Percentiles rank a stretch among this genome's conserved stretches.
phyloP scores from a whole-genome alignment of 2,888 invertebrate species.

The Cheilosia vernalis region DNA sequence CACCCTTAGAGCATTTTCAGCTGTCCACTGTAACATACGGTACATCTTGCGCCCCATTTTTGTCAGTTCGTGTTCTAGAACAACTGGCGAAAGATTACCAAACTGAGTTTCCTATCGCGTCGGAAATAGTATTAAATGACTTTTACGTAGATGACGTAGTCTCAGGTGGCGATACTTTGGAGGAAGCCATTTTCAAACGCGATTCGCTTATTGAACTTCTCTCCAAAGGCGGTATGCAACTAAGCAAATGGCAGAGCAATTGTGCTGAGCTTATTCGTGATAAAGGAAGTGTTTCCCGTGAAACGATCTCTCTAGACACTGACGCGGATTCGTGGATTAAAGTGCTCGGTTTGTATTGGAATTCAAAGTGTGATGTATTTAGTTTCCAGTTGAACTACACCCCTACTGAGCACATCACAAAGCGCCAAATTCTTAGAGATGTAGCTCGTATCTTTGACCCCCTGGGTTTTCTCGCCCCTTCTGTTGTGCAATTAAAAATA shows the following conservation, averaged over 20 bases:
- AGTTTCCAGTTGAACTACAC: background rate
- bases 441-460: conserved; percentile 7
- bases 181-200: background rate
- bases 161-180: background rate
- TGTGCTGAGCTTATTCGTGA: background rate
- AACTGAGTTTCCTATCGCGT: too few species aligned
- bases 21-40: too few species aligned
- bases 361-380: conserved; percentile 6
- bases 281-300: too few species aligned
- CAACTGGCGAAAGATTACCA: too few species aligned
- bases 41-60: too few species aligned
- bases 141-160: background rate
- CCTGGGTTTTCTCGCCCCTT: conserved; percentile 6
- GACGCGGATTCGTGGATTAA: conserved; percentile 24
- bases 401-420: background rate
- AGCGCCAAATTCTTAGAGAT: conserved; percentile 6
- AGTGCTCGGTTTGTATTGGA: conserved; percentile 24
- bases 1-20: background rate
- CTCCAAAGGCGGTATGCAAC: background rate
- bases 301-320: background rate
- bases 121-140: too few species aligned
- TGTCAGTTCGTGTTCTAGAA: too few species aligned
- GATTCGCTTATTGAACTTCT: background rate
- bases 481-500: conserved; percentile 9
- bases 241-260: background rate